These are phyloP conservation scores for Battus philenor DNA, from an alignment of 1,140 invertebrate genomes.

Conservation along the genomic window DNA sequence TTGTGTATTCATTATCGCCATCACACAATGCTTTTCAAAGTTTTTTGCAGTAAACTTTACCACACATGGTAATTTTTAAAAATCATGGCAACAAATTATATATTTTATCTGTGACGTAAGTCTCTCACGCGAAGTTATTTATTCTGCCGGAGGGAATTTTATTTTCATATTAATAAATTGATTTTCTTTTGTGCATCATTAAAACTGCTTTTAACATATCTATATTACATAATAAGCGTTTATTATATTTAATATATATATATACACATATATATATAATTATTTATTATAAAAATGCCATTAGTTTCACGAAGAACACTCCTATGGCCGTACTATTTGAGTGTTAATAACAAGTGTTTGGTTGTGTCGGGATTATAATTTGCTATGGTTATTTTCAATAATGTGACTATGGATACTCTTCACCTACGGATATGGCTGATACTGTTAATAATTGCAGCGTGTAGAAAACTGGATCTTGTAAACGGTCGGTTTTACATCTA, in stretches of 20 bases:
- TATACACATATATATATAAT: too few species aligned
- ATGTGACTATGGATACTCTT: slow-evolving; percentile 52
- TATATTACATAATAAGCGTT: too few species aligned
- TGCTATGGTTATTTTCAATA: slow-evolving; percentile 47
- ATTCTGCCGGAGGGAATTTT: slow-evolving; percentile 26
- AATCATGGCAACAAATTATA: slow-evolving; percentile 3
- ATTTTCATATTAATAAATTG: slow-evolving; percentile 23
- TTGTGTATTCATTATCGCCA: too few species aligned
- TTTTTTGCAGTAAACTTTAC: too few species aligned
- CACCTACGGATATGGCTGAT: slow-evolving; percentile 45
- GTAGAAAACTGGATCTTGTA: slow-evolving; percentile 33
- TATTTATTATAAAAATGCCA: slow-evolving; percentile 35
- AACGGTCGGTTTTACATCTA: slow-evolving; percentile 38
- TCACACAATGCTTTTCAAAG: too few species aligned
- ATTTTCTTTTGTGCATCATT: slow-evolving; percentile 23
- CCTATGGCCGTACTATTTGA: slow-evolving; percentile 51
- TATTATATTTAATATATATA: too few species aligned
- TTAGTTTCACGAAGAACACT: slow-evolving; percentile 39
- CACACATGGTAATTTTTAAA: too few species aligned
- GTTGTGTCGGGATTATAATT: slow-evolving; percentile 39
- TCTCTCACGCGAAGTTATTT: slow-evolving; percentile 26
- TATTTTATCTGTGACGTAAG: slow-evolving; percentile 25
- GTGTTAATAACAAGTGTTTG: slow-evolving; percentile 57
- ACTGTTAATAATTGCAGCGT: slow-evolving; percentile 39
- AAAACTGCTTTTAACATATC: slow-evolving; percentile 8